Conservation (phyloP, 2,797 vertebrate genomes). For the Sciaenops ocellatus region DNA sequence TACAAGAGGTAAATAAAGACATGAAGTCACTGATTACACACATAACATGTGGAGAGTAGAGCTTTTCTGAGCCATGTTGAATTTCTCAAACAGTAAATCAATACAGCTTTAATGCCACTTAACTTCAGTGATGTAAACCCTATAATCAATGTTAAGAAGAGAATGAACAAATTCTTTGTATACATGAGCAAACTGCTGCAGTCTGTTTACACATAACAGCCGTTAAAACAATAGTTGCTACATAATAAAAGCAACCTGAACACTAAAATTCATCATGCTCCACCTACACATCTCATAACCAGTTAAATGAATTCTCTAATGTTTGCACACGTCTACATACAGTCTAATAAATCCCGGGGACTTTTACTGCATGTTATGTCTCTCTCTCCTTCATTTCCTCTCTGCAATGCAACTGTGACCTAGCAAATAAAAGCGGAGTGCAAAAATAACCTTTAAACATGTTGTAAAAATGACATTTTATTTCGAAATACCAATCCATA, state of each 20-base stretch:
- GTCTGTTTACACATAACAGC: not conserved
- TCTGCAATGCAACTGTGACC: not conserved
- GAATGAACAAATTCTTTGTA: slow-evolving; percentile 13
- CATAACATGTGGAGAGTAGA: slow-evolving; percentile 43
- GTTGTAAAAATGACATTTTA: not conserved
- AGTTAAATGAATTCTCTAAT: not conserved
- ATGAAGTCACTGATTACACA: slow-evolving; percentile 63
- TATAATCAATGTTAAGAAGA: slow-evolving; percentile 35
- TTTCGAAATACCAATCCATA: not conserved
- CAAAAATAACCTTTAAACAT: not conserved
- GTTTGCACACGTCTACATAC: not conserved
- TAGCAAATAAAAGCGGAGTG: not conserved
- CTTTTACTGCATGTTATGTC: not conserved
- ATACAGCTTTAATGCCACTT: slow-evolving; percentile 38
- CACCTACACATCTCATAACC: not conserved
- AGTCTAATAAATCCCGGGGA: not conserved
- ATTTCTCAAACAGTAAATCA: slow-evolving; percentile 25
- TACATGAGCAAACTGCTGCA: slow-evolving; percentile 10
- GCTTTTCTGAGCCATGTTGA: slow-evolving; percentile 29
- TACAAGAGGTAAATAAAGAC: slow-evolving; percentile 69
- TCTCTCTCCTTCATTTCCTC: not conserved
- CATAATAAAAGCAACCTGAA: not conserved
- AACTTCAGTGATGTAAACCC: slow-evolving; percentile 30
- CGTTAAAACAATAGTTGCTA: not conserved
- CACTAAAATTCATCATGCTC: not conserved